Evolutionary conservation across 2,888 invertebrate species (phyloP).

Genomic region (Sabatieria punctata): DNA sequence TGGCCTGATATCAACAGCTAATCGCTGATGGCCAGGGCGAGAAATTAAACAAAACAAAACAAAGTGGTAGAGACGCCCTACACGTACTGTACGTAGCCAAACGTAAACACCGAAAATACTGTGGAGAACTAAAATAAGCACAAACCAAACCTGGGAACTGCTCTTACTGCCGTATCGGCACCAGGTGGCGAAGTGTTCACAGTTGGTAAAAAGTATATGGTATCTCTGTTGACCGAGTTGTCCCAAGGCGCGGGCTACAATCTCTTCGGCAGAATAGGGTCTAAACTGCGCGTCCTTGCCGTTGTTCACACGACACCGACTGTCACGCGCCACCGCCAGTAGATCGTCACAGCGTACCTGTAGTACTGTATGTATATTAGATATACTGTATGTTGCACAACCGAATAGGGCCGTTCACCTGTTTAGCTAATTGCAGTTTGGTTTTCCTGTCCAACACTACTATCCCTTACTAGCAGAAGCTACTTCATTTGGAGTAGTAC

Average conservation of each 20-base stretch:
- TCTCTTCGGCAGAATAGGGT: constrained; percentile 13
- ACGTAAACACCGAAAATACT: too few species aligned
- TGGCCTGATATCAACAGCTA: too few species aligned
- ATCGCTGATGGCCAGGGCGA: too few species aligned
- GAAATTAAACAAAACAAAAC: too few species aligned
- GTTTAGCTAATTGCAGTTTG: too few species aligned
- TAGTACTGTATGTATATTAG: neutral
- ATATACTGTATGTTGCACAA: too few species aligned
- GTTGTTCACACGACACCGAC: constrained; percentile 7
- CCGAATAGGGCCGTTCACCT: too few species aligned
- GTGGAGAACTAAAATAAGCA: too few species aligned
- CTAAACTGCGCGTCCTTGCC: constrained; percentile 10
- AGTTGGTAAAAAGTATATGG: constrained; percentile 25
- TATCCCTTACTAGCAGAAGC: too few species aligned
- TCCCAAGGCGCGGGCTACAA: constrained; percentile 17
- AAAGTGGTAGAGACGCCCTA: too few species aligned
- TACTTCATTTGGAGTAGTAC: too few species aligned
- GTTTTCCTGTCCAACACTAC: too few species aligned
- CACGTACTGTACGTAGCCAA: neutral
- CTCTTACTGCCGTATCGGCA: constrained; percentile 24
- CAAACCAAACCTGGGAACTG: constrained; percentile 23
- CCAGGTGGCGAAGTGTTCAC: constrained; percentile 30
- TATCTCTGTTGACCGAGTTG: constrained; percentile 24
- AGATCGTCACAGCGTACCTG: constrained; percentile 3
- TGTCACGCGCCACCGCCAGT: neutral